Evolutionary conservation across 1,140 invertebrate species (phyloP).

Genomic region (Pemphigus obesinymphae): DNA sequence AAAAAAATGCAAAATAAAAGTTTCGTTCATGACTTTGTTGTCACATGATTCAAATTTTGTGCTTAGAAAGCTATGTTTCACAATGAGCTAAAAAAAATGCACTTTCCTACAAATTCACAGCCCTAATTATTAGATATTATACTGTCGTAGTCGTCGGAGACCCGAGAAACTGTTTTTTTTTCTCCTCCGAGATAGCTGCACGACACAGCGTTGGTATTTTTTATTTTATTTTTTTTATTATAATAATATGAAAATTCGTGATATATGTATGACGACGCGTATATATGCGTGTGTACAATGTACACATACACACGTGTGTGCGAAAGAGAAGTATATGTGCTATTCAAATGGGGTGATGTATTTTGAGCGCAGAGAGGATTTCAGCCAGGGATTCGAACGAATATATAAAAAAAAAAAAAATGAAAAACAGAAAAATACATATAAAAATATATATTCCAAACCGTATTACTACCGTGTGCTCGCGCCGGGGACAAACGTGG

Average conservation of each 20-base stretch:
- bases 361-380: slow-evolving; percentile 3
- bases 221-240: too few relatives aligned
- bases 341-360: slow-evolving; percentile 13
- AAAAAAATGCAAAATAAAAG: too few relatives aligned
- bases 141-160: neutral
- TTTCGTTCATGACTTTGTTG: too few relatives aligned
- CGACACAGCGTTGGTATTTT: slow-evolving; percentile 4
- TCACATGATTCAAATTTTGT: too few relatives aligned
- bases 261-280: neutral
- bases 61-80: too few relatives aligned
- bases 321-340: neutral
- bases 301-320: neutral
- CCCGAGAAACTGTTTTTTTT: neutral
- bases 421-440: neutral
- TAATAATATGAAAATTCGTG: slow-evolving; percentile 4
- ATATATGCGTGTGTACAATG: neutral
- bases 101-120: too few relatives aligned
- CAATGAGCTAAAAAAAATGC: too few relatives aligned
- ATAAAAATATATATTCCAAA: slow-evolving; percentile 9
- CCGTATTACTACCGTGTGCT: neutral
- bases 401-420: neutral
- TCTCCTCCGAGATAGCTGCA: neutral
- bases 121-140: neutral
- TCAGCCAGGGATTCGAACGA: slow-evolving; percentile 22
- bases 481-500: neutral